These are phyloP conservation scores for Macrosoma leucophasiata DNA, from an alignment of 2,888 invertebrate species.

Conservation along the genomic window DNA sequence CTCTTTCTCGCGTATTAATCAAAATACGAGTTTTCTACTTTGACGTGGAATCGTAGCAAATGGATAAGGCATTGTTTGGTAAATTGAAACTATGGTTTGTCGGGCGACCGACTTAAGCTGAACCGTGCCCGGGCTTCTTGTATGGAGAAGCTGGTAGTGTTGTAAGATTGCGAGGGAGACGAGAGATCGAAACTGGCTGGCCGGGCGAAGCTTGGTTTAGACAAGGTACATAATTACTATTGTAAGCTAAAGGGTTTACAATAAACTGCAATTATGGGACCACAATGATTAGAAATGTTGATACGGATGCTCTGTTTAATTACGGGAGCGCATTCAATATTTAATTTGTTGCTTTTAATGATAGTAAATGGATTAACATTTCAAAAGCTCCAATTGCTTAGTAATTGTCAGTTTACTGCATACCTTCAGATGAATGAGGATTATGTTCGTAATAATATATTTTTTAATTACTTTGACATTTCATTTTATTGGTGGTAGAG, in stretches of 20 bases:
- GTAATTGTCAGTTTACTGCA: constrained; percentile 9
- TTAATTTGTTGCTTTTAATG: too few relatives aligned
- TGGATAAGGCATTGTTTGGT: constrained; percentile 74
- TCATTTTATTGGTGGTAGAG: too few relatives aligned
- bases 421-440: constrained; percentile 9
- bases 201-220: constrained; percentile 51
- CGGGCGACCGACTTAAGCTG: constrained; percentile 44
- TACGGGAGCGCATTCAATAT: constrained; percentile 27
- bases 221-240: constrained; percentile 64
- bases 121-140: constrained; percentile 34
- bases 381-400: too few relatives aligned
- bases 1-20: constrained; percentile 74
- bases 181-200: constrained; percentile 26
- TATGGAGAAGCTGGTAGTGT: constrained; percentile 19
- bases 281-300: constrained; percentile 58
- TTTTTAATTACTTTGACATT: constrained; percentile 6
- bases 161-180: constrained; percentile 31
- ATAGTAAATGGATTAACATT: too few relatives aligned
- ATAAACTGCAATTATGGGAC: constrained; percentile 54
- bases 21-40: constrained; percentile 72
- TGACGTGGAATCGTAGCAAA: constrained; percentile 72
- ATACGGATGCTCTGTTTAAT: constrained; percentile 40
- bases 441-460: constrained; percentile 8
- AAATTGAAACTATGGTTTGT: constrained; percentile 71
- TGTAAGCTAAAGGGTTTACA: constrained; percentile 55